Percentiles rank a stretch among this genome's conserved stretches.
These are phyloP conservation scores for Magallana gigas DNA, from an alignment of 1,140 invertebrate genomes.

Conservation along the genomic window DNA sequence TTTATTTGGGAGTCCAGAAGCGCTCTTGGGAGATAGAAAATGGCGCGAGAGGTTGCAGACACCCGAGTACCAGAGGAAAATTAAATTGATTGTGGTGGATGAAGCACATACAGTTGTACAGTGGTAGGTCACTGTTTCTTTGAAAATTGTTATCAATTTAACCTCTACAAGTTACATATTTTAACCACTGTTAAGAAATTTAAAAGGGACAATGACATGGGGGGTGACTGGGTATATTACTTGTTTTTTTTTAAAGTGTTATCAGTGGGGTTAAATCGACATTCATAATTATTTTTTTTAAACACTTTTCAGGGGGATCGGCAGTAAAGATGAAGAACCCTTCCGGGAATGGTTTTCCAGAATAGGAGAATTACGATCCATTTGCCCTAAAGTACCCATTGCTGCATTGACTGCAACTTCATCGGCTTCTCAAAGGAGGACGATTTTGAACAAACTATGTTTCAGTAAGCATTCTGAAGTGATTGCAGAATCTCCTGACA, in stretches of 20 bases:
- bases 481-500: constrained; percentile 44
- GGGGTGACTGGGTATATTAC: neutral
- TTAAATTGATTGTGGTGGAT: constrained; percentile 41
- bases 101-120: no score
- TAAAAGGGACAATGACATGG: neutral
- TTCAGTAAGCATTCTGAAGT: constrained; percentile 9
- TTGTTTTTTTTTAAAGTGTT: neutral
- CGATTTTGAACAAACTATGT: constrained; percentile 43
- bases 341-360: constrained; percentile 49
- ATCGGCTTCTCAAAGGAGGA: constrained; percentile 40
- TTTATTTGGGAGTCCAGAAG: constrained; percentile 41
- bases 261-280: neutral
- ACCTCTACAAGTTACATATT: neutral
- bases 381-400: constrained; percentile 28
- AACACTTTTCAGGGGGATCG: constrained; percentile 25
- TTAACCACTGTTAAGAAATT: neutral
- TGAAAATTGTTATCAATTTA: neutral
- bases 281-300: neutral
- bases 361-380: constrained; percentile 48
- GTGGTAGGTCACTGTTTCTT: neutral
- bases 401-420: constrained; percentile 50
- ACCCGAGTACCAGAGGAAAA: neutral
- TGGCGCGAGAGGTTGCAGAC: constrained; percentile 37
- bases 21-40: constrained; percentile 1
- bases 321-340: constrained; percentile 24